Base-by-base conservation (phyloP, 53 echinoderm and acorn worm genomes). In the Echinometra lucunter region DNA sequence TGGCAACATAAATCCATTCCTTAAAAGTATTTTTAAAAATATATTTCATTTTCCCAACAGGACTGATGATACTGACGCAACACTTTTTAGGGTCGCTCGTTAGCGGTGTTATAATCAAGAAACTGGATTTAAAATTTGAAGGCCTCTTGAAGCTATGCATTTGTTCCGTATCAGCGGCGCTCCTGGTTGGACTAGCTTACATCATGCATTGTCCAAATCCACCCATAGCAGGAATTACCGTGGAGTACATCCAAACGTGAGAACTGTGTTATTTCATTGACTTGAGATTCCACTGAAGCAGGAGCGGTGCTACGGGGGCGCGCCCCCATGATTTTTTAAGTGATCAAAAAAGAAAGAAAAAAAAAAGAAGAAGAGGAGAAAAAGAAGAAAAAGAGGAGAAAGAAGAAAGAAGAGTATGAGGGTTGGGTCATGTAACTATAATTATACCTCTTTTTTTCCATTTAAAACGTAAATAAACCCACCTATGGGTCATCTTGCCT, bases 181-280 rank as follows among this genome's bases (percentile, higher is more conserved):
- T 90, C 37, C 11, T 90, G 16, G 4, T 78, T 1, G 66, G 91
- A 21, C 12, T 67, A 25, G 16, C 56, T 21, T 78, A 80, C 21
- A 34, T 92, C 37, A 92, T 78, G 92, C 72, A 92, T 19, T 99
- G 99, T 74, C 96, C 97, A 18, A 97, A 98, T 72, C 82, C 95
- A 9, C 95, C 91, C 17, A 92, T 99, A 66, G 99, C 98, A 49
- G 99, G 99, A 6, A 98, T 99, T 16, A 97, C 97, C 4, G 93
- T 94, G 30, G 85, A 85, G 8, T 85, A 85, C 49, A 18, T 63
- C 21, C 78, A 78, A 78, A 78, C 78, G 78, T 78, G 35, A 78
- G 78, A 40, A 78, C 21, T 40, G 23, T 19, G 32, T 69, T 32
- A 12, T 69, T 0, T 69, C 30, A 1, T 69, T 4, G 23, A 63